Evolutionary conservation across 2,888 invertebrate species (phyloP).

Genomic region (Eubasilissa splendida): DNA sequence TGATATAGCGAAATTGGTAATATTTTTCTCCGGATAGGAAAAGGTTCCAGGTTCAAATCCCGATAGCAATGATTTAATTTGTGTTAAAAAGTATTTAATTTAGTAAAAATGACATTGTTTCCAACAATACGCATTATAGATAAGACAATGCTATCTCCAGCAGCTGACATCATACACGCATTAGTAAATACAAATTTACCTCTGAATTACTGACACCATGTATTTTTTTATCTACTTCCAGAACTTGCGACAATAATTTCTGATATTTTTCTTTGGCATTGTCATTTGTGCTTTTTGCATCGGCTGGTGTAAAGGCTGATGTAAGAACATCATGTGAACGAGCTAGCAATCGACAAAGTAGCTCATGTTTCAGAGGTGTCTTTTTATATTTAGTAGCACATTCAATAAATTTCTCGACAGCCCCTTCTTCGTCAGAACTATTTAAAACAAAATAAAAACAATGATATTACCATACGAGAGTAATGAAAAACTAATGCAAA

Average conservation of each 20-base stretch:
- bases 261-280: conserved; percentile 58
- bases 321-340: not conserved
- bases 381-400: conserved; percentile 71
- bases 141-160: no score
- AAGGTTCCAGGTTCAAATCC: no score
- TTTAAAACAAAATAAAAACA: conserved; percentile 50
- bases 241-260: conserved; percentile 61
- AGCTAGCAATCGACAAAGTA: conserved; percentile 63
- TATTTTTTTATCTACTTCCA: conserved; percentile 61
- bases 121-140: no score
- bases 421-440: conserved; percentile 69
- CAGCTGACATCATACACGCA: no score
- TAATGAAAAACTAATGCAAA: not conserved
- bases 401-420: conserved; percentile 72
- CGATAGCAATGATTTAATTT: no score
- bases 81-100: no score
- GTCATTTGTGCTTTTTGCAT: not conserved
- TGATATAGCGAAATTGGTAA: no score
- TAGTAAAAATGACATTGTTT: no score
- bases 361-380: conserved; percentile 78
- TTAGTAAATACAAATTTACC: conserved; percentile 27
- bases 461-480: not conserved
- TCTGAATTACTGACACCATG: conserved; percentile 61
- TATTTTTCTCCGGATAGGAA: no score
- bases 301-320: not conserved